Evolutionary conservation across 1,140 invertebrate genomes (phyloP), one percentile per base, ranked within the genome.

Genomic region (Oncopeltus fasciatus): DNA sequence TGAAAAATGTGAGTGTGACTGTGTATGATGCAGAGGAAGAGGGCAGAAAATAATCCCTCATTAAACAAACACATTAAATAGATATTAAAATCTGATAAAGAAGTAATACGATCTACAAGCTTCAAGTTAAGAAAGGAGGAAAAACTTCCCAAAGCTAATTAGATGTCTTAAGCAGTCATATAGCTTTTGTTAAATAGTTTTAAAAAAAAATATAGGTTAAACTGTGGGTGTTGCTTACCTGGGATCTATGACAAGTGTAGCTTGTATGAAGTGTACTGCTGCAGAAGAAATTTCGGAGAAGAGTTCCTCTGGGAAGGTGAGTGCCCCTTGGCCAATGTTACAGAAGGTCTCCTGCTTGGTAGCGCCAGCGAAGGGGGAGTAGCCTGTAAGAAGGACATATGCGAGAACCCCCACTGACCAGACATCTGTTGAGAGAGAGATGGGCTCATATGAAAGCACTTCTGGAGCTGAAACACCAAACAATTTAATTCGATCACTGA

Each of bases 271-370:
- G 75, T 94, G 86, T 66, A 83, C 84, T 56, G 92, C 92, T 65
- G 80, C 75, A 67, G 82, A 79, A 51, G 90, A 93, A 57, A 95
- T 84, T 68, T 87, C 83, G 60, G 80, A 80, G 78, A 96, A 96
- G 59, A 95, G 78, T 69, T 93, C 90, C 66, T 85, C 81, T 60
- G 92, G 92, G 76, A 95, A 96, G 70, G 90, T 88, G 64, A 95
- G 80, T n/a, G 46, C 33, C 72, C 90, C 92, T 73, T 91, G 86
- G 51, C 91, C 88, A 70, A 97, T 95, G 77, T 96, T 97, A 67
- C 92, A 88, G 75, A 92, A 95, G 47, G 88, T 87, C 80, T 90
- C 90, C 76, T 96, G 92, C 72, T 95, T 95, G 62, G 85, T 90
- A 72, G 95, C 89, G 47, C 90, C 92, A 57, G 87, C 90, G 74